Evolutionary conservation across 2,797 vertebrate genomes (phyloP).

Genomic region (Coranthus polyacanthus): DNA sequence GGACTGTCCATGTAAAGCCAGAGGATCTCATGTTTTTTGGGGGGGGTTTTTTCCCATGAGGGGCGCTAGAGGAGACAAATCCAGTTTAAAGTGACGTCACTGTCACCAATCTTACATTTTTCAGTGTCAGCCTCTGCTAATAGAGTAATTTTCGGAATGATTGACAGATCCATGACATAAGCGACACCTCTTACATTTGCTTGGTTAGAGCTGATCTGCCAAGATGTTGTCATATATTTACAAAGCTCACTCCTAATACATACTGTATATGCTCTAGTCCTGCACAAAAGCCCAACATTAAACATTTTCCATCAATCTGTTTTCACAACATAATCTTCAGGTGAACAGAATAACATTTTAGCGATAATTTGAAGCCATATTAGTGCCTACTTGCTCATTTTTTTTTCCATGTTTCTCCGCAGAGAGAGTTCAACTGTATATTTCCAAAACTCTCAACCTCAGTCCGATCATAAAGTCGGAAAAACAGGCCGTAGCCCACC

Average conservation of each 20-base stretch:
- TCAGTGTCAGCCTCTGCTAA: conserved; percentile 36
- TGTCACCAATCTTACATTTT: conserved; percentile 34
- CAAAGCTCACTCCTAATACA: conserved; percentile 43
- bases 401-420: conserved; percentile 42
- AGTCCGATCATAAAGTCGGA: conserved; percentile 16
- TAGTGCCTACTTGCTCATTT: conserved; percentile 4
- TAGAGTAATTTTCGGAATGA: conserved; percentile 48
- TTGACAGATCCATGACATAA: conserved; percentile 64
- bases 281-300: conserved; percentile 16
- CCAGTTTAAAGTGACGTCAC: conserved; percentile 65
- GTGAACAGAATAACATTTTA: conserved; percentile 36
- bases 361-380: conserved; percentile 34
- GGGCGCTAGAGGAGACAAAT: conserved; percentile 31
- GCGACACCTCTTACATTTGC: conserved; percentile 48
- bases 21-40: conserved; percentile 6
- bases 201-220: conserved; percentile 47
- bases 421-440: conserved; percentile 11
- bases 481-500: conserved; percentile 31
- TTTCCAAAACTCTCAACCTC: conserved; percentile 44
- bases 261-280: conserved; percentile 13
- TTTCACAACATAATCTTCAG: conserved; percentile 32
- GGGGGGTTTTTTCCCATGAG: conserved; percentile 58
- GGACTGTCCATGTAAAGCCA: conserved; percentile 31
- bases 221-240: conserved; percentile 64
- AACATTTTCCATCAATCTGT: conserved; percentile 37